Evolutionary conservation across 2,113 vertebrate species (phyloP).

Genomic region (Motacilla tschutschensis): DNA sequence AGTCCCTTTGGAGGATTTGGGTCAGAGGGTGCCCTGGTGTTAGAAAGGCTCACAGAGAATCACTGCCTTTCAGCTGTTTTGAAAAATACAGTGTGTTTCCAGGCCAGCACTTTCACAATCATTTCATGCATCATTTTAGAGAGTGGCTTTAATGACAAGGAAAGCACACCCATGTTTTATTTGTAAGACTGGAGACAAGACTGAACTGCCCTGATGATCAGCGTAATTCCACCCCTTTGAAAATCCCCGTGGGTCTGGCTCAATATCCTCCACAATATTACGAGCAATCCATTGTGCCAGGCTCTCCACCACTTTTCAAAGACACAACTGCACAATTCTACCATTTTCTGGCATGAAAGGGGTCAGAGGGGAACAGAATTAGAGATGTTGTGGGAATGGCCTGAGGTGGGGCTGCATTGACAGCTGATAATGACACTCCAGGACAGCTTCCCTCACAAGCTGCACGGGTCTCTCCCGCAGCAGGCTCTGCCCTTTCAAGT

Average conservation of each 20-base stretch:
- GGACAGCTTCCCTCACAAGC: background rate
- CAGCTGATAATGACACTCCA: background rate
- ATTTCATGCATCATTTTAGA: background rate
- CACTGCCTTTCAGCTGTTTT: background rate
- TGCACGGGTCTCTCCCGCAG: background rate
- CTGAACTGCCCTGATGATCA: background rate
- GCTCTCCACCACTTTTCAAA: conserved; percentile 22
- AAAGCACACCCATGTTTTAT: fast-evolving
- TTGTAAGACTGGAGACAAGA: background rate
- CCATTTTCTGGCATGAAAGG: conserved; percentile 12
- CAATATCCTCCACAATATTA: background rate
- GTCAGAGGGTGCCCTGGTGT: background rate
- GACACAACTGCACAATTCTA: conserved; percentile 8
- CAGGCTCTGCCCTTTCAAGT: conserved; percentile 7
- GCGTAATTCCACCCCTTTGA: background rate
- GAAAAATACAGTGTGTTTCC: background rate
- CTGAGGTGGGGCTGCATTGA: background rate
- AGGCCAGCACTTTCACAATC: background rate
- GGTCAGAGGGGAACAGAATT: conserved; percentile 27
- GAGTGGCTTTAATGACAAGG: background rate
- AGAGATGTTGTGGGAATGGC: conserved; percentile 53
- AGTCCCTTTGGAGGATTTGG: background rate
- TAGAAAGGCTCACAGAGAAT: background rate
- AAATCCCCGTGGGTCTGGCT: background rate
- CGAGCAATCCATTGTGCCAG: background rate